These are phyloP conservation scores for Nysson spinosus DNA, from an alignment of 2,888 invertebrate species.

Conservation along the genomic window DNA sequence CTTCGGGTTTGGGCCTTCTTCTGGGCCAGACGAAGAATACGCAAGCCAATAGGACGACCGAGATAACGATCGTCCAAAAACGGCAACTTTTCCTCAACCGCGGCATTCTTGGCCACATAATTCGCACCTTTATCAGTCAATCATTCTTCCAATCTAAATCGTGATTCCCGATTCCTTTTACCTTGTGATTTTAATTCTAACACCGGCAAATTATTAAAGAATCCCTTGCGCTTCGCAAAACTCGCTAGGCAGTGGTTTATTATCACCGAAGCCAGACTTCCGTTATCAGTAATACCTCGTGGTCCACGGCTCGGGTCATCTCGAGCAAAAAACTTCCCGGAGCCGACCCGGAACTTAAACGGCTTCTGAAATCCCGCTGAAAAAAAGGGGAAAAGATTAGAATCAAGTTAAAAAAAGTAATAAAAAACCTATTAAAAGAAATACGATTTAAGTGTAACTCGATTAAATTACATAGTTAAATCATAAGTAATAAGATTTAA, in stretches of 20 bases:
- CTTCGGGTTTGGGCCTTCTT: slow-evolving; percentile 48
- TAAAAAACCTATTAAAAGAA: neutral
- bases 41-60: slow-evolving; percentile 55
- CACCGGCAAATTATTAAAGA: too few relatives aligned
- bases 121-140: slow-evolving; percentile 26
- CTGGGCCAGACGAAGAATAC: slow-evolving; percentile 67
- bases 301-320: slow-evolving; percentile 65
- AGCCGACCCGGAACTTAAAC: slow-evolving; percentile 16
- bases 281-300: slow-evolving; percentile 40
- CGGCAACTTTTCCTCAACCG: slow-evolving; percentile 68
- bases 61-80: slow-evolving; percentile 60
- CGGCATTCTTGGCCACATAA: slow-evolving; percentile 75
- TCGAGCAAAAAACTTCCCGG: slow-evolving; percentile 22
- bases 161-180: neutral
- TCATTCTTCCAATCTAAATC: neutral
- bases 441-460: neutral
- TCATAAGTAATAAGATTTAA: too few relatives aligned
- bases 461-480: neutral
- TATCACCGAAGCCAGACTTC: slow-evolving; percentile 38
- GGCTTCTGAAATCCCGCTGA: slow-evolving; percentile 10
- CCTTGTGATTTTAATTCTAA: too few relatives aligned
- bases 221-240: neutral
- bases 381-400: too few relatives aligned
- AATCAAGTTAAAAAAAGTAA: neutral
- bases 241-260: slow-evolving; percentile 12